Evolutionary conservation across 2,888 invertebrate genomes (phyloP).

Genomic region (Drosophila gaucha): DNA sequence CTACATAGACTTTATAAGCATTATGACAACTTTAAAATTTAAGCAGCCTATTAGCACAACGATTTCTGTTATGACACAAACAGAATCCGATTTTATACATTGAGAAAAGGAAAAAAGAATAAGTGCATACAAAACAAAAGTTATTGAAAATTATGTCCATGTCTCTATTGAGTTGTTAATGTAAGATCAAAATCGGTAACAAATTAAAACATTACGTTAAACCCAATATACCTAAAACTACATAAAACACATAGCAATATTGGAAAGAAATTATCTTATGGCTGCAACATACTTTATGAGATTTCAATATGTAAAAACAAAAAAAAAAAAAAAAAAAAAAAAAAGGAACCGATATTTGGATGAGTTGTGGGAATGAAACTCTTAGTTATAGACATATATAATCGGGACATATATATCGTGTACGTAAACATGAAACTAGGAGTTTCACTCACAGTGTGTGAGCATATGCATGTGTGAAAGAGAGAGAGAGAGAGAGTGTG

Average conservation of each 20-base stretch:
- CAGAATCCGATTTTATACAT: constrained; percentile 53
- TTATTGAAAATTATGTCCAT: constrained; percentile 28
- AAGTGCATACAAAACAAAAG: constrained; percentile 11
- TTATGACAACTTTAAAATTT: constrained; percentile 44
- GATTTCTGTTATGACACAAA: constrained; percentile 20
- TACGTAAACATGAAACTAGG: constrained; percentile 1
- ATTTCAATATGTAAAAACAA: no score
- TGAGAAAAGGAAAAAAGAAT: constrained; percentile 5
- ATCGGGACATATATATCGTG: no score
- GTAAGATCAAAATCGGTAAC: constrained; percentile 49
- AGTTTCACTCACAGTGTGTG: constrained; percentile 7
- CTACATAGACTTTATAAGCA: constrained; percentile 22
- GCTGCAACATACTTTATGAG: constrained; percentile 44
- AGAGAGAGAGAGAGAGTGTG: no score
- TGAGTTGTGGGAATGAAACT: constrained; percentile 24
- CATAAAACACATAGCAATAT: constrained; percentile 36
- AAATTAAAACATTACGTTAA: constrained; percentile 22
- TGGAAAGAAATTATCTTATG: constrained; percentile 31
- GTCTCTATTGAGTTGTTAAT: constrained; percentile 31
- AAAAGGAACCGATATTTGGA: constrained; percentile 10
- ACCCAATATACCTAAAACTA: constrained; percentile 17
- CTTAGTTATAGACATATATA: constrained; percentile 17
- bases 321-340: constrained; percentile 16
- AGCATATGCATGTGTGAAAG: no score
- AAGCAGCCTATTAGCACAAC: constrained; percentile 36